Conservation (phyloP, 2,888 invertebrate genomes). For the Xestoiulus laeticollis region DNA sequence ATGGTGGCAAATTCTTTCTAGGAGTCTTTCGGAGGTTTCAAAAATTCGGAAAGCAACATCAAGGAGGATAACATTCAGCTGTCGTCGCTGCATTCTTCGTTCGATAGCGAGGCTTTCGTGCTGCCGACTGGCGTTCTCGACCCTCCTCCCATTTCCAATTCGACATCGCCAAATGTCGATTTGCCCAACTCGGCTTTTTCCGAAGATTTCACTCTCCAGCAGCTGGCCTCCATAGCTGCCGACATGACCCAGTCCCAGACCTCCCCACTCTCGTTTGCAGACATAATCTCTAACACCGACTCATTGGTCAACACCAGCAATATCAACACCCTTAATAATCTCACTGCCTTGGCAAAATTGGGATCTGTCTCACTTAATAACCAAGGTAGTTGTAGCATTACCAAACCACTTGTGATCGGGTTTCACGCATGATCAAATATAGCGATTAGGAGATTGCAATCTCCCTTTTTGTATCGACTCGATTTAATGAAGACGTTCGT, state of each 20-base stretch:
- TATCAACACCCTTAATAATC: slow-evolving; percentile 78
- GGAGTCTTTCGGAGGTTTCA: slow-evolving; percentile 55
- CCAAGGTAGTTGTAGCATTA: slow-evolving; percentile 59
- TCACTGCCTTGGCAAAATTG: slow-evolving; percentile 88
- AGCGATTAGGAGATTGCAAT: neutral
- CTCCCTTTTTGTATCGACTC: slow-evolving; percentile 40
- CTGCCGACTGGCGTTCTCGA: slow-evolving; percentile 61
- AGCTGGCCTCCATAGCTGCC: slow-evolving; percentile 54
- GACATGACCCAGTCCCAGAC: slow-evolving; percentile 54
- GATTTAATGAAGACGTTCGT: neutral
- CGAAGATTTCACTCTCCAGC: slow-evolving; percentile 55
- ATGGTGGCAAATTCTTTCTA: neutral
- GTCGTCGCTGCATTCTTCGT: slow-evolving; percentile 63
- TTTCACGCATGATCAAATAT: neutral
- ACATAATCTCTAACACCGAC: slow-evolving; percentile 55
- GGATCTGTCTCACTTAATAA: slow-evolving; percentile 70
- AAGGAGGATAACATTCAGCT: slow-evolving; percentile 54
- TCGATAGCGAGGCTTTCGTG: slow-evolving; percentile 63
- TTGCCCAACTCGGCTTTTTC: slow-evolving; percentile 56
- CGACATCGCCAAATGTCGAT: slow-evolving; percentile 58
- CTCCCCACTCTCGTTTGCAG: slow-evolving; percentile 55
- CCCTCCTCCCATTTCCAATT: slow-evolving; percentile 55
- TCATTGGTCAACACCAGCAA: slow-evolving; percentile 72
- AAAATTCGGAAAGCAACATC: slow-evolving; percentile 46
- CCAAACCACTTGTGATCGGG: neutral